phyloP scores from a whole-genome alignment of 1,140 invertebrate species.

The Drusus annulatus region DNA sequence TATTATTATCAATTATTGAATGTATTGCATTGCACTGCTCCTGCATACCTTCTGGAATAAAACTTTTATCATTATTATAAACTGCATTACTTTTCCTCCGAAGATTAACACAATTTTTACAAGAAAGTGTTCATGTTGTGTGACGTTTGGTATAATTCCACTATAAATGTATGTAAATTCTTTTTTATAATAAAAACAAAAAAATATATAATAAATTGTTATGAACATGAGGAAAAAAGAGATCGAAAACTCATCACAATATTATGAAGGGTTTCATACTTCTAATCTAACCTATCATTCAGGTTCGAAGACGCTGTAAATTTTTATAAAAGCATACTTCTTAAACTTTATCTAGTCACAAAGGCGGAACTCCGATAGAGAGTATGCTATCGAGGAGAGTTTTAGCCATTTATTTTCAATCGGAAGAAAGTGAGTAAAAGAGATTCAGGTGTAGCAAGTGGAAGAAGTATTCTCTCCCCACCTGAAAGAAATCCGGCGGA shows the following conservation, averaged over 20 bases:
- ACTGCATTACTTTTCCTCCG: too few relatives aligned
- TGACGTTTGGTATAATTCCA: too few relatives aligned
- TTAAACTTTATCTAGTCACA: neutral
- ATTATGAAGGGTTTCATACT: neutral
- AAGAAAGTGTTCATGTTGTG: too few relatives aligned
- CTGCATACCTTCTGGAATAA: too few relatives aligned
- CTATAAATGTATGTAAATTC: too few relatives aligned
- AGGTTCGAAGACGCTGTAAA: neutral
- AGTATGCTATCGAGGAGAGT: neutral
- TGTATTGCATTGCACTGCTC: too few relatives aligned
- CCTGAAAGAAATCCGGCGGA: neutral
- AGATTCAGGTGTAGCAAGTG: neutral
- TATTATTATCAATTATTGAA: too few relatives aligned
- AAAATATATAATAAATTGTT: too few relatives aligned
- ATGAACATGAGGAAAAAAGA: neutral
- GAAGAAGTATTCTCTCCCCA: neutral
- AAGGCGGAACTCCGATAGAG: constrained; percentile 9
- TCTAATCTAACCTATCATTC: neutral
- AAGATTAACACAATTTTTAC: too few relatives aligned
- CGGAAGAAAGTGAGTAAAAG: neutral
- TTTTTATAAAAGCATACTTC: neutral
- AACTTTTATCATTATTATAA: too few relatives aligned
- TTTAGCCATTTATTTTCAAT: neutral
- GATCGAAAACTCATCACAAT: neutral
- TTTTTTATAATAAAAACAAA: too few relatives aligned